Evolutionary conservation across 2,888 invertebrate genomes (phyloP).

Genomic region (Cheilosia soror): DNA sequence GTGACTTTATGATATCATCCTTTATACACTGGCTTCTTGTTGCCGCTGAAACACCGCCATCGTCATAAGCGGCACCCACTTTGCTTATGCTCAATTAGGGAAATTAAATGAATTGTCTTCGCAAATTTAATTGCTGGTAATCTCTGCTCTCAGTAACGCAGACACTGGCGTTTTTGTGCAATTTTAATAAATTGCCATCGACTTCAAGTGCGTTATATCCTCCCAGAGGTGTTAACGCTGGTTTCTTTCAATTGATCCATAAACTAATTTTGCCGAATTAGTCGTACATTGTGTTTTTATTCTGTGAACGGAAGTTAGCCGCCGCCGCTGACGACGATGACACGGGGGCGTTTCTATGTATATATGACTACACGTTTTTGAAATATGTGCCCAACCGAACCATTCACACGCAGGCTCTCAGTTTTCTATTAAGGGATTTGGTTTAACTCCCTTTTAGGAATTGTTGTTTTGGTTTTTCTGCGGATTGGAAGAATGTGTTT

Average conservation of each 20-base stretch:
- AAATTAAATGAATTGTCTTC: slow-evolving; percentile 47
- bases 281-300: slow-evolving; percentile 49
- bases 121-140: slow-evolving; percentile 49
- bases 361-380: slow-evolving; percentile 32
- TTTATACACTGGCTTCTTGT: not conserved
- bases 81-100: not conserved
- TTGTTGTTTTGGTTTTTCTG: slow-evolving; percentile 71
- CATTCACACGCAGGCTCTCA: slow-evolving; percentile 30
- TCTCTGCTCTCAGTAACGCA: slow-evolving; percentile 5
- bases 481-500: slow-evolving; percentile 65
- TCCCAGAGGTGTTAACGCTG: slow-evolving; percentile 65
- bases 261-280: slow-evolving; percentile 66
- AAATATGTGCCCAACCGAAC: slow-evolving; percentile 1
- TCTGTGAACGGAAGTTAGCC: slow-evolving; percentile 47
- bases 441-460: slow-evolving; percentile 63
- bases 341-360: slow-evolving; percentile 49
- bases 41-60: not conserved
- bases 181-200: slow-evolving; percentile 51
- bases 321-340: slow-evolving; percentile 1
- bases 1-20: not conserved
- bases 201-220: slow-evolving; percentile 46
- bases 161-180: slow-evolving; percentile 26
- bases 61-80: not conserved
- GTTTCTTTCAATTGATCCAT: slow-evolving; percentile 69
- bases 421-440: slow-evolving; percentile 66